Evolutionary conservation across 2,113 vertebrate species (phyloP).

Genomic region (Vimba vimba): DNA sequence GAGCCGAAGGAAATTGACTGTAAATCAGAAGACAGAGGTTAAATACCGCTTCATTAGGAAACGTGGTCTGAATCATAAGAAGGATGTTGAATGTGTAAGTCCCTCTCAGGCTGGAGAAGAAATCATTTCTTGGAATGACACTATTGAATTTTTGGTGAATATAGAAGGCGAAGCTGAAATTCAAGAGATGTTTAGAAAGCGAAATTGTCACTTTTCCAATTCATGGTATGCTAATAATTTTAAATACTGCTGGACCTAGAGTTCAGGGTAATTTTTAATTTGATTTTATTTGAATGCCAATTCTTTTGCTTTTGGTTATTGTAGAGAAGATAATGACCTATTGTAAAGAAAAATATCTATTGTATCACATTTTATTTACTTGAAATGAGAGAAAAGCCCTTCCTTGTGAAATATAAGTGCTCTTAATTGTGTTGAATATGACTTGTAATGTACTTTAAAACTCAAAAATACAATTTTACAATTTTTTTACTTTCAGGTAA

Average conservation of each 20-base stretch:
- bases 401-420: no score
- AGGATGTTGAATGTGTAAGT: conserved; percentile 1
- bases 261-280: not conserved
- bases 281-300: not conserved
- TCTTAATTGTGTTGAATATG: no score
- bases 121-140: not conserved
- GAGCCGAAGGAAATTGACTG: conserved; percentile 25
- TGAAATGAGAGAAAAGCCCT: no score
- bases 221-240: not conserved
- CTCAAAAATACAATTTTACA: no score
- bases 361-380: not conserved
- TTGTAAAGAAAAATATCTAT: not conserved
- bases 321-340: not conserved
- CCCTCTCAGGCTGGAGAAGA: not conserved
- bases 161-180: not conserved
- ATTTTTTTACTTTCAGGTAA: no score
- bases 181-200: not conserved
- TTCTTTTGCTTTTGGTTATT: not conserved
- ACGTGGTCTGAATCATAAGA: conserved; percentile 29
- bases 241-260: not conserved
- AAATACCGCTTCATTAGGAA: conserved; percentile 33
- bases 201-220: not conserved
- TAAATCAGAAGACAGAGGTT: conserved; percentile 25
- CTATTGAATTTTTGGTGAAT: not conserved
- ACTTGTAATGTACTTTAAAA: no score